Conservation (phyloP, 2,888 invertebrate species). For the Platypus cylindrus region DNA sequence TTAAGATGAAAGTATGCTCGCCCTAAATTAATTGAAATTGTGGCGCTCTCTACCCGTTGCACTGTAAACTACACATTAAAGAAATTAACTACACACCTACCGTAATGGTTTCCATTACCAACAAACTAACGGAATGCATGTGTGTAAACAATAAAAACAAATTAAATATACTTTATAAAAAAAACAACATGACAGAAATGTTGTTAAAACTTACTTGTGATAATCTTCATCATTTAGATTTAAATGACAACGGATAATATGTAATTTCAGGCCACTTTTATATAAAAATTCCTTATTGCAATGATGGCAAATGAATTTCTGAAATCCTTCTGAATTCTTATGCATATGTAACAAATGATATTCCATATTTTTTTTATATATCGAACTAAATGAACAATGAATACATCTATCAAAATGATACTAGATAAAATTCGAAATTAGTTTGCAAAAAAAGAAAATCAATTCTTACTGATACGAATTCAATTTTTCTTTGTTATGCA, state of each 20-base stretch:
- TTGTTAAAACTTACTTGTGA: constrained; percentile 11
- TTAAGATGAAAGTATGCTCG: no score
- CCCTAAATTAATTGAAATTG: no score
- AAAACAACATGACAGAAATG: neutral
- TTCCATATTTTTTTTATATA: constrained; percentile 14
- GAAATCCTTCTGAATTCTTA: constrained; percentile 12
- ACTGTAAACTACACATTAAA: no score
- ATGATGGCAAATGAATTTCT: constrained; percentile 14
- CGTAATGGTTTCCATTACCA: no score
- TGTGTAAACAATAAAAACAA: no score
- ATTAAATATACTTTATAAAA: neutral
- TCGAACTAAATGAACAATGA: constrained; percentile 11
- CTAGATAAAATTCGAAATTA: neutral
- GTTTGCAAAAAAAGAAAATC: neutral
- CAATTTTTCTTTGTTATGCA: constrained; percentile 13
- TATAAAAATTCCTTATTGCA: constrained; percentile 12
- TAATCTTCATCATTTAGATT: constrained; percentile 11
- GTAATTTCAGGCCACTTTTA: constrained; percentile 12
- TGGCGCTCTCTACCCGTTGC: no score
- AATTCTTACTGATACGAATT: constrained; percentile 8
- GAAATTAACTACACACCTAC: no score
- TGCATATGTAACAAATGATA: constrained; percentile 14
- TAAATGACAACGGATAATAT: constrained; percentile 12
- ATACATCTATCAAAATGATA: constrained; percentile 7
- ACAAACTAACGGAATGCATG: no score